A percentile compares a stretch with the other conserved stretches of the same genome.
Conservation (phyloP, 2,888 invertebrate species). For the Eupithecia inturbata region DNA sequence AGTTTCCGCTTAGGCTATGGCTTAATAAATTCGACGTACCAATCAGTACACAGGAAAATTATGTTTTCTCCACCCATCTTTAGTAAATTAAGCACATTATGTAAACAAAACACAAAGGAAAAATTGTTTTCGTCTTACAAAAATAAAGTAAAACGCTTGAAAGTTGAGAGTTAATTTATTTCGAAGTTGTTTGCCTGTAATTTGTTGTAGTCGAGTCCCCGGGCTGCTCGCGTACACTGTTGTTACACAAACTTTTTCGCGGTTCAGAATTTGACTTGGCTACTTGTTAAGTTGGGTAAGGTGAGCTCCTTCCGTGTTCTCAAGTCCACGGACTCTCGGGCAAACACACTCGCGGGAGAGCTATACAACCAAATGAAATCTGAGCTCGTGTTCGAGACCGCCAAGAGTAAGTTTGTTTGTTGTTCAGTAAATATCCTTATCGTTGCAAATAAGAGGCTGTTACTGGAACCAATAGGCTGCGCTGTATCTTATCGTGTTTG, state of each 20-base stretch:
- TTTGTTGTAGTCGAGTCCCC: conserved; percentile 79
- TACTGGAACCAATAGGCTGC: conserved; percentile 11
- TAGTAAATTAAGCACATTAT: conserved; percentile 52
- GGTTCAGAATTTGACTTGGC: conserved; percentile 69
- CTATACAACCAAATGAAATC: conserved; percentile 41
- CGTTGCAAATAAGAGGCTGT: conserved; percentile 25
- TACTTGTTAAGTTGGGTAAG: conserved; percentile 63
- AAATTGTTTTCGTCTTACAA: conserved; percentile 76
- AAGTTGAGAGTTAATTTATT: conserved; percentile 83
- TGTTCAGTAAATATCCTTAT: conserved; percentile 36
- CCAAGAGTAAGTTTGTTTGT: conserved; percentile 35
- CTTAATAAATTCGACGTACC: conserved; percentile 37
- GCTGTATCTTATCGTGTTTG: conserved; percentile 18
- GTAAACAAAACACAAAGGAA: conserved; percentile 74
- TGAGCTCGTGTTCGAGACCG: conserved; percentile 30
- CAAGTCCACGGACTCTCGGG: conserved; percentile 40
- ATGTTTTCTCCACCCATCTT: not conserved
- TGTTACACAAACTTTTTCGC: conserved; percentile 72
- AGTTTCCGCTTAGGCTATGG: conserved; percentile 12
- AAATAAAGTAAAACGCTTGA: conserved; percentile 78
- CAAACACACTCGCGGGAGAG: conserved; percentile 35
- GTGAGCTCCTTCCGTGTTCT: conserved; percentile 52
- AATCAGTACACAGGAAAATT: conserved; percentile 18
- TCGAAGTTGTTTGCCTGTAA: conserved; percentile 82
- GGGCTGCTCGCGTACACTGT: conserved; percentile 68